phyloP scores from a whole-genome alignment of 2,113 vertebrate species.

The Silurus glanis region DNA sequence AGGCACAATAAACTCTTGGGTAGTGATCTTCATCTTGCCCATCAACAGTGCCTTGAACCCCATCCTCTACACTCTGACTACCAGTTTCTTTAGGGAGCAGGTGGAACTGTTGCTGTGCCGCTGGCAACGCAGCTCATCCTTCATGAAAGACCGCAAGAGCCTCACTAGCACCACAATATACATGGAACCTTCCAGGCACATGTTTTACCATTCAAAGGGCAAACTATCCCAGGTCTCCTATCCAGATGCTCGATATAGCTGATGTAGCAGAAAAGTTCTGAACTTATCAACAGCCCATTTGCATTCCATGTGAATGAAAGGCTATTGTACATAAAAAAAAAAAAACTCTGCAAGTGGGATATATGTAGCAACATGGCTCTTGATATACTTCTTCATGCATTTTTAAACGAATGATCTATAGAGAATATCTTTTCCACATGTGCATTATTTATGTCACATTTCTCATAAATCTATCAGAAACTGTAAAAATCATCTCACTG shows the following conservation, averaged over 20 bases:
- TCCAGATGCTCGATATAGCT: conserved; percentile 63
- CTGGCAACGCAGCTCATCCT: conserved; percentile 65
- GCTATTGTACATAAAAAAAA: neutral
- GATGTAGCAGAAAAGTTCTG: conserved; percentile 28
- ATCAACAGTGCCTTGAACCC: conserved; percentile 82
- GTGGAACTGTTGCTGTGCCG: conserved; percentile 74
- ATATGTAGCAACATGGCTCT: neutral
- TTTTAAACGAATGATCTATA: neutral
- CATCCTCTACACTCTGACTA: conserved; percentile 79
- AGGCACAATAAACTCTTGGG: conserved; percentile 78
- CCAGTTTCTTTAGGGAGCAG: conserved; percentile 81
- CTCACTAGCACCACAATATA: conserved; percentile 68
- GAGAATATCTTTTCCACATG: conserved; percentile 3
- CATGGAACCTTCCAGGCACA: conserved; percentile 57
- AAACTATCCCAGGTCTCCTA: conserved; percentile 65
- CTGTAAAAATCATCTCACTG: neutral
- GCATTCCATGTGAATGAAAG: neutral
- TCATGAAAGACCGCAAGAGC: conserved; percentile 71
- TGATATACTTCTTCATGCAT: neutral
- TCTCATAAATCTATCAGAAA: neutral
- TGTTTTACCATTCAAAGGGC: conserved; percentile 57
- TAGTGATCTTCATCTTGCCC: conserved; percentile 79
- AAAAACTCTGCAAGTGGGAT: neutral
- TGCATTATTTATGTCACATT: conserved; percentile 24
- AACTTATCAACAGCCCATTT: conserved; percentile 18